Conservation (phyloP, 1,140 invertebrate genomes). For the Calycopis cecrops region DNA sequence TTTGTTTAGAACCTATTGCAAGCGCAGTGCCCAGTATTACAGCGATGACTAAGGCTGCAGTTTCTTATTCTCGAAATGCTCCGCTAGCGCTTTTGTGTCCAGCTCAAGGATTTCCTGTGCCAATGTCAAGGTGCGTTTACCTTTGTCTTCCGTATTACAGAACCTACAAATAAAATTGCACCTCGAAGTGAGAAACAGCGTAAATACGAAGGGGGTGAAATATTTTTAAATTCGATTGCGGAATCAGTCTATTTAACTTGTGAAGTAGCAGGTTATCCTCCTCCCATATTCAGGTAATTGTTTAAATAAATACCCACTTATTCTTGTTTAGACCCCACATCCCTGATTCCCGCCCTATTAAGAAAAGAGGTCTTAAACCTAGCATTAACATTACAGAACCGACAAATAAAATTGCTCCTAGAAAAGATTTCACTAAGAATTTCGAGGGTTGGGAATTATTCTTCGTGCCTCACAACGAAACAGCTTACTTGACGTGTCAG, state of each 20-base stretch:
- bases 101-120: slow-evolving; percentile 82
- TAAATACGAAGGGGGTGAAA: slow-evolving; percentile 78
- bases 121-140: slow-evolving; percentile 80
- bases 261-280: slow-evolving; percentile 79
- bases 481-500: slow-evolving; percentile 80
- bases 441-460: slow-evolving; percentile 82
- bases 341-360: too few relatives aligned
- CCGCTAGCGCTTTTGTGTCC: slow-evolving; percentile 78
- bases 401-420: slow-evolving; percentile 80
- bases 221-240: slow-evolving; percentile 77
- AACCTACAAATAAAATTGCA: slow-evolving; percentile 65
- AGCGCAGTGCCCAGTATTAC: slow-evolving; percentile 76
- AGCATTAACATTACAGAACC: slow-evolving; percentile 76
- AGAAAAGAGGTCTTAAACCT: not conserved
- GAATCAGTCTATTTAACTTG: slow-evolving; percentile 77
- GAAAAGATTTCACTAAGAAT: slow-evolving; percentile 79
- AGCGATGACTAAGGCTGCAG: slow-evolving; percentile 63
- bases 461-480: slow-evolving; percentile 74
- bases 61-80: slow-evolving; percentile 53
- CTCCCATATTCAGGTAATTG: slow-evolving; percentile 79
- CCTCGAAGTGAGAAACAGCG: slow-evolving; percentile 76
- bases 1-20: slow-evolving; percentile 76
- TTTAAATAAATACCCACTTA: slow-evolving; percentile 28
- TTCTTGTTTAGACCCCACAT: not conserved
- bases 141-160: slow-evolving; percentile 46